Evolutionary conservation across 2,113 vertebrate genomes (phyloP).

Genomic region (Corvus moneduloides): DNA sequence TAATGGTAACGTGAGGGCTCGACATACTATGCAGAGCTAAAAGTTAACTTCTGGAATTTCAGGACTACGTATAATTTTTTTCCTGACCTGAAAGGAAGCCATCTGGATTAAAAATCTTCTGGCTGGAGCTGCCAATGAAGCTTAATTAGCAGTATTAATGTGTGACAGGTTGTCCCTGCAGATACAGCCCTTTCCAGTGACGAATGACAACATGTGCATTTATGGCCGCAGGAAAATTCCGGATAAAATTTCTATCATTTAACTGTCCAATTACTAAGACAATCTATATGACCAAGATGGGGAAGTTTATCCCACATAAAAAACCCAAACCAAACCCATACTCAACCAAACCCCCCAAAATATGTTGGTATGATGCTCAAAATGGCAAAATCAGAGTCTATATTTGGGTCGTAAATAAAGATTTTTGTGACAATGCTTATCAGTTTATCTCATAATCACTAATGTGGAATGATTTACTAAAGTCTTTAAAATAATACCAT

Average conservation of each 20-base stretch:
- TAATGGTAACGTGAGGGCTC: neutral
- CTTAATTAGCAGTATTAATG: neutral
- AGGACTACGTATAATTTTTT: neutral
- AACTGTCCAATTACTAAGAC: neutral
- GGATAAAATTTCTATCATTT: neutral
- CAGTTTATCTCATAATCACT: neutral
- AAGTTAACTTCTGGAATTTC: neutral
- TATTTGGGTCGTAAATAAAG: neutral
- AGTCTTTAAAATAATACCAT: neutral
- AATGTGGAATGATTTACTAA: neutral
- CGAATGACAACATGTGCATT: neutral
- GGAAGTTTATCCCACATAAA: neutral
- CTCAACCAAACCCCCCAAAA: neutral
- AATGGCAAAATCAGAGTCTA: neutral
- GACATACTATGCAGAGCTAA: accelerated
- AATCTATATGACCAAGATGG: neutral
- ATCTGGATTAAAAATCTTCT: neutral
- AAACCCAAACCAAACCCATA: neutral
- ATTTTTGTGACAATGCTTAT: neutral
- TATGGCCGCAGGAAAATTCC: neutral
- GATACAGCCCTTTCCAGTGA: neutral
- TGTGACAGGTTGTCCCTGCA: neutral
- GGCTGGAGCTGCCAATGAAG: neutral
- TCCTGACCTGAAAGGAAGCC: neutral
- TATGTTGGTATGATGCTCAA: neutral